Conservation (phyloP, 2,113 vertebrate genomes). For the Nanorana parkeri region DNA sequence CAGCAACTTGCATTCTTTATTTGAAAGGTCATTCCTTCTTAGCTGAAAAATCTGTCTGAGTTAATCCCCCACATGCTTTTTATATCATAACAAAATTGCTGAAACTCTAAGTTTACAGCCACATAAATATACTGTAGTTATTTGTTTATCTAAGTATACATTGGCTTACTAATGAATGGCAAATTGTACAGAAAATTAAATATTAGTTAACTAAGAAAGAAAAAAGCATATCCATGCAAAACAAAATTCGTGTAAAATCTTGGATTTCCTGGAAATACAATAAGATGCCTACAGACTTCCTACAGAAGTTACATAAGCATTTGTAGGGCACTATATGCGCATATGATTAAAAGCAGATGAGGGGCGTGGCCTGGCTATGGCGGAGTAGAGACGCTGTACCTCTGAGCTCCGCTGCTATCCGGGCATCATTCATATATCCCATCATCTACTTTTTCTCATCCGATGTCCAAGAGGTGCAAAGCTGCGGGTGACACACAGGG, state of each 20-base stretch:
- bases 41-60: constrained; percentile 76
- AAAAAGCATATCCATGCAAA: background rate
- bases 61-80: constrained; percentile 75
- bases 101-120: constrained; percentile 65
- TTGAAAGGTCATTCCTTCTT: constrained; percentile 76
- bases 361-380: no score
- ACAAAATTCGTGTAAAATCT: background rate
- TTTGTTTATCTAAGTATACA: constrained; percentile 25
- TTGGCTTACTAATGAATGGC: background rate
- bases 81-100: constrained; percentile 64
- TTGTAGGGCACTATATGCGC: background rate
- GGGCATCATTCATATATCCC: no score
- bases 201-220: background rate
- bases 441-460: no score
- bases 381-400: no score
- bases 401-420: no score
- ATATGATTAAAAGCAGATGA: background rate
- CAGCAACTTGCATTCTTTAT: constrained; percentile 75
- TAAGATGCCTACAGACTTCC: no score
- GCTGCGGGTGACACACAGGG: no score
- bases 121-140: constrained; percentile 69
- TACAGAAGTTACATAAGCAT: background rate
- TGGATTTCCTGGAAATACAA: background rate
- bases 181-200: constrained; percentile 2
- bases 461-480: no score